A percentile compares a stretch with the other conserved stretches of the same genome.
Conservation (phyloP, 2,797 vertebrate species). For the Amphiprion clarkii region DNA sequence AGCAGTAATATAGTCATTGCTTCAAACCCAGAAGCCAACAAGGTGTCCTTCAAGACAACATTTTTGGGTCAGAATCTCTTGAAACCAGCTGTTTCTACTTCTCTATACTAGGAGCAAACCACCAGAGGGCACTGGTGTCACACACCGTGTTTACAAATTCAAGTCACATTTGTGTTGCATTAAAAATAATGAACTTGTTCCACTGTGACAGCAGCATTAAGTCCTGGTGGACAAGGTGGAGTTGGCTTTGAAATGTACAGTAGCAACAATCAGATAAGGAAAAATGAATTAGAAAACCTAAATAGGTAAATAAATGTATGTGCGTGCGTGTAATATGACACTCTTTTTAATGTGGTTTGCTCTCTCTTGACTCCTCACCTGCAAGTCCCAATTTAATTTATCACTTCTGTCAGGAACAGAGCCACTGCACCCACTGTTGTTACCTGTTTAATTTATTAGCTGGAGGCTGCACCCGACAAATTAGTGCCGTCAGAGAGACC, state of each 20-base stretch:
- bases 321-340: conserved; percentile 67
- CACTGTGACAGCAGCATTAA: conserved; percentile 42
- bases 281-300: conserved; percentile 54
- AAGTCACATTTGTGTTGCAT: conserved; percentile 46
- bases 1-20: neutral
- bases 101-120: conserved; percentile 31
- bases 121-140: conserved; percentile 81
- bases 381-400: conserved; percentile 80
- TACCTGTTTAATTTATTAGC: conserved; percentile 74
- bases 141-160: conserved; percentile 45
- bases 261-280: conserved; percentile 44
- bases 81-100: neutral
- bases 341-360: conserved; percentile 67
- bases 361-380: conserved; percentile 69
- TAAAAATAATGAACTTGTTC: conserved; percentile 55
- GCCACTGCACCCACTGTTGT: conserved; percentile 53
- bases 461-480: conserved; percentile 56
- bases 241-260: conserved; percentile 47
- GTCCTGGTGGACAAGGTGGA: conserved; percentile 46
- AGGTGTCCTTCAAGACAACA: neutral
- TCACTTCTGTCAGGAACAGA: conserved; percentile 56
- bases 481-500: conserved; percentile 46
- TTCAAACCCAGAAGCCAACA: neutral
- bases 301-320: conserved; percentile 71
- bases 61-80: neutral